Percentiles rank a stretch among this genome's conserved stretches.
Evolutionary conservation across 2,113 vertebrate genomes (phyloP).

Genomic region (Phoenicopterus ruber): DNA sequence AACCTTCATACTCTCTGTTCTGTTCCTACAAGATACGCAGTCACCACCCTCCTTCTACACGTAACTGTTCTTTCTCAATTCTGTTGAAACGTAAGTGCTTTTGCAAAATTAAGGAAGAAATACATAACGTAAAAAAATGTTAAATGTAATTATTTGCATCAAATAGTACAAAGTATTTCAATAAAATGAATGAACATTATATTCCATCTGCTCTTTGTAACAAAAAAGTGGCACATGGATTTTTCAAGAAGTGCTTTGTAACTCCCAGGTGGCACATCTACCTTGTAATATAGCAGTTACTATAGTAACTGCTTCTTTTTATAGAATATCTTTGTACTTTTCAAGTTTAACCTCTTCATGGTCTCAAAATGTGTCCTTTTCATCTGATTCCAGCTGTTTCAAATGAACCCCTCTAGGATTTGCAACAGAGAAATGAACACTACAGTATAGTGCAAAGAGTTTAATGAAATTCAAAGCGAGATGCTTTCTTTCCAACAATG

Average conservation of each 20-base stretch:
- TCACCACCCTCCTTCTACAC: neutral
- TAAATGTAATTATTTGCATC: neutral
- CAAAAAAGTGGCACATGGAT: neutral
- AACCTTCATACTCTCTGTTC: neutral
- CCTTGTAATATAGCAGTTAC: conserved; percentile 21
- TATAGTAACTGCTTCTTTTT: conserved; percentile 59
- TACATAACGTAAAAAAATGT: neutral
- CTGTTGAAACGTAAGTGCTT: neutral
- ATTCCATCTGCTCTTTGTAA: conserved; percentile 51
- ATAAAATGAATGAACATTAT: neutral
- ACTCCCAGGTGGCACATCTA: conserved; percentile 44
- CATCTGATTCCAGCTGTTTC: neutral
- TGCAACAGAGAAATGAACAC: neutral
- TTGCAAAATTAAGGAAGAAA: conserved; percentile 15
- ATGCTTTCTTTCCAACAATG: neutral
- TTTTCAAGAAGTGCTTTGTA: conserved; percentile 63
- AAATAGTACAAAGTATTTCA: neutral
- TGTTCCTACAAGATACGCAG: neutral
- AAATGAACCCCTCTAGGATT: neutral
- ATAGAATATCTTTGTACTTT: conserved; percentile 29
- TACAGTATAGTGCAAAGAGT: neutral
- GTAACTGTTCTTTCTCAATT: neutral
- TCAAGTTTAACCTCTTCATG: conserved; percentile 55
- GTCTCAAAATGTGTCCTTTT: conserved; percentile 1
- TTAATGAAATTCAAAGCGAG: neutral